These are phyloP conservation scores for Dendrocincla tyrannina DNA, from an alignment of 2,797 vertebrate species.

Conservation along the genomic window DNA sequence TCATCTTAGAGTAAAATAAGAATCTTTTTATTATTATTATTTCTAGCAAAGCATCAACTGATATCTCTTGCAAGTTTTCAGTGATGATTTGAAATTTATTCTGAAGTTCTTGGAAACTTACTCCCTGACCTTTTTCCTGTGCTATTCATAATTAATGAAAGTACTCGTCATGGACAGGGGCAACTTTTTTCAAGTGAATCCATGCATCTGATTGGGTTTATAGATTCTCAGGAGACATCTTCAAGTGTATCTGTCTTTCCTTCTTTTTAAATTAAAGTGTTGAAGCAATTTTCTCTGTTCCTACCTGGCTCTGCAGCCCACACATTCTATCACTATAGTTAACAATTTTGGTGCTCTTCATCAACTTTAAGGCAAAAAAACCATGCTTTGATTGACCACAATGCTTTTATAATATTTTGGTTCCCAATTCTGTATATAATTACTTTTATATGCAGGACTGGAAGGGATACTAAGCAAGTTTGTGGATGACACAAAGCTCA, in stretches of 20 bases:
- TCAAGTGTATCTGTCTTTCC: background rate
- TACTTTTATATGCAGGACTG: background rate
- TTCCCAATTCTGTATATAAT: background rate
- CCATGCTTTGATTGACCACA: background rate
- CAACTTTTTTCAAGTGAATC: background rate
- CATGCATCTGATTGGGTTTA: background rate
- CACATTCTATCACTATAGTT: background rate
- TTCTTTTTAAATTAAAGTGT: background rate
- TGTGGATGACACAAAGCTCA: background rate
- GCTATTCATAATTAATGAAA: background rate
- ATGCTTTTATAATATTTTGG: background rate
- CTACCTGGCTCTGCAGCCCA: background rate
- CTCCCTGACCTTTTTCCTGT: background rate
- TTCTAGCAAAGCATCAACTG: slow-evolving; percentile 36
- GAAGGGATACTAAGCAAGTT: background rate
- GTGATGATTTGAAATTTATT: slow-evolving; percentile 9
- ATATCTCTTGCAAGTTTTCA: background rate
- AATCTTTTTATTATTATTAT: slow-evolving; percentile 23
- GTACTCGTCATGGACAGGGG: background rate
- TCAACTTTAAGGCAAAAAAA: background rate
- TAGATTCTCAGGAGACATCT: background rate
- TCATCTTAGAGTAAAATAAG: slow-evolving; percentile 29
- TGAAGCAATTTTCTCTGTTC: background rate
- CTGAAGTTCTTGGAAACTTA: slow-evolving; percentile 13
- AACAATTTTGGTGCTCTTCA: background rate